These are phyloP conservation scores for Aldabrachelys gigantea DNA, from an alignment of 2,113 vertebrate genomes.

Conservation along the genomic window DNA sequence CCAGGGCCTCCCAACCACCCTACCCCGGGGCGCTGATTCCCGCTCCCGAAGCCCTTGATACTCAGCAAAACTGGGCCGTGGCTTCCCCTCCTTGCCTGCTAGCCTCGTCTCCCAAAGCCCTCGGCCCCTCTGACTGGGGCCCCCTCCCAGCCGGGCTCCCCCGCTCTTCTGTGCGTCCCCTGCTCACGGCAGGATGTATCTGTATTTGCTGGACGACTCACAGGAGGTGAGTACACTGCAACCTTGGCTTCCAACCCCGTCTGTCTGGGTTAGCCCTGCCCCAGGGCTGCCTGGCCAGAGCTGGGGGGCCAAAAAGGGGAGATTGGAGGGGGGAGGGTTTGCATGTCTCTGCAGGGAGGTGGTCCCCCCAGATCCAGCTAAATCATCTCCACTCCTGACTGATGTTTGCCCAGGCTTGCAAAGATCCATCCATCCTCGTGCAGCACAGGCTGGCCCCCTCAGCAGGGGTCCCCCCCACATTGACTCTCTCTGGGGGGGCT, in stretches of 20 bases:
- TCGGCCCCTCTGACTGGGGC: background rate
- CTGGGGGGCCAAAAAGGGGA: background rate
- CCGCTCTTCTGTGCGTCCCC: background rate
- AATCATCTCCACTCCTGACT: background rate
- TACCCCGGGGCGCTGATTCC: background rate
- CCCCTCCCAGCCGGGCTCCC: background rate
- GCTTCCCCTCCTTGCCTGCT: background rate
- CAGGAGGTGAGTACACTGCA: constrained; percentile 58
- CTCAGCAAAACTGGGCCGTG: background rate
- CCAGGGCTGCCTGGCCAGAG: background rate
- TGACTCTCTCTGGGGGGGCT: background rate
- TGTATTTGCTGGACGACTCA: constrained; percentile 75
- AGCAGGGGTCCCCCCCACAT: background rate
- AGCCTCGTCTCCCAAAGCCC: background rate
- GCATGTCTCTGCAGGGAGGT: background rate
- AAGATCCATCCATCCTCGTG: background rate
- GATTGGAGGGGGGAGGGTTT: background rate
- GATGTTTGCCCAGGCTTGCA: background rate
- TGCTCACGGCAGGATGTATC: constrained; percentile 51
- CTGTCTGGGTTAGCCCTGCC: background rate
- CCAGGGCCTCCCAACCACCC: background rate
- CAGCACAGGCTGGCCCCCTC: background rate
- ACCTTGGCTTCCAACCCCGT: background rate
- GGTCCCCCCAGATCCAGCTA: background rate
- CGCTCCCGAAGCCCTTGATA: background rate